Evolutionary conservation across 2,888 invertebrate species (phyloP).

Genomic region (Limnephilus rhombicus): DNA sequence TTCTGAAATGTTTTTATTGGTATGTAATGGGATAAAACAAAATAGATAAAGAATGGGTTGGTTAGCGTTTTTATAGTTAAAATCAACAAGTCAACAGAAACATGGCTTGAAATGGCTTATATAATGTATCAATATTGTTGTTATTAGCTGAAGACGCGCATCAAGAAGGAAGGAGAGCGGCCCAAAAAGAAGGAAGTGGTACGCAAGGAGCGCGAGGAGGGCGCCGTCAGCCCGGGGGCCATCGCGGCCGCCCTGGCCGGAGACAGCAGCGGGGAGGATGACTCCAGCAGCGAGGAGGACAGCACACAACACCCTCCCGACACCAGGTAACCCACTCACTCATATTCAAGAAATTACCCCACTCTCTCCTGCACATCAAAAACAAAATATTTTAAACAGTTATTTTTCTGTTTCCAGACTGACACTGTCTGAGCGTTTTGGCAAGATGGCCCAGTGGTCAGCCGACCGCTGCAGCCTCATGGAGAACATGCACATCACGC

Average conservation of each 20-base stretch:
- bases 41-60: no score
- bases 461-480: conserved; percentile 89
- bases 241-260: conserved; percentile 64
- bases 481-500: conserved; percentile 91
- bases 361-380: background rate
- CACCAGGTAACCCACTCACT: conserved; percentile 66
- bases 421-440: conserved; percentile 91
- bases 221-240: conserved; percentile 66
- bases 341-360: background rate
- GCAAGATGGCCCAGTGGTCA: conserved; percentile 95
- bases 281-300: conserved; percentile 69
- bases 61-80: no score
- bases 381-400: background rate
- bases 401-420: conserved; percentile 73
- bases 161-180: conserved; percentile 66
- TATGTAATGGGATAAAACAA: no score
- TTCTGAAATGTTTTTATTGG: no score
- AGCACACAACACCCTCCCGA: conserved; percentile 63
- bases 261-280: conserved; percentile 60
- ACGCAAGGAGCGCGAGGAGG: conserved; percentile 65
- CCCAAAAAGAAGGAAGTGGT: conserved; percentile 52
- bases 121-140: background rate
- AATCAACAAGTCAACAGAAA: no score
- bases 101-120: background rate
- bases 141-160: conserved; percentile 63